phyloP scores from a whole-genome alignment of 1,140 invertebrate species.

The Tribolium madens region DNA sequence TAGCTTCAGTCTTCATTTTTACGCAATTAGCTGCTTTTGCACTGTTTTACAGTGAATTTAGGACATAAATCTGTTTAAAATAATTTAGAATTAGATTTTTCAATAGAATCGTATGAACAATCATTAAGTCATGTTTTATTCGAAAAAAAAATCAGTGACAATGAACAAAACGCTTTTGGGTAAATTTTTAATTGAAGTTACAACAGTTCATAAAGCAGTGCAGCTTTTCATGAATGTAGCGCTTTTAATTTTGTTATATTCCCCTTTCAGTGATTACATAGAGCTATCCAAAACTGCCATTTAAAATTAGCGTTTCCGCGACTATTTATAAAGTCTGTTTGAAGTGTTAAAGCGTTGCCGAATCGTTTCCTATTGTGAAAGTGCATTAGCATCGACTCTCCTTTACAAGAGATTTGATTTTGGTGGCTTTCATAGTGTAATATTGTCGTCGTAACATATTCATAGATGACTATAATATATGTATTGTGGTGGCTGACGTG shows the following conservation, averaged over 20 bases:
- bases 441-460: constrained; percentile 27
- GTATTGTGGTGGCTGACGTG: constrained; percentile 15
- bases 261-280: neutral
- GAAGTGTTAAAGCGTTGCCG: constrained; percentile 3
- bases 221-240: neutral
- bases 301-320: constrained; percentile 14
- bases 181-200: neutral
- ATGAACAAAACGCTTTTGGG: neutral
- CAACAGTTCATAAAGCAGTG: neutral
- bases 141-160: no score
- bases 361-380: constrained; percentile 15
- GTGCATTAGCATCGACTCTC: constrained; percentile 7
- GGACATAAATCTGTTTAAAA: no score
- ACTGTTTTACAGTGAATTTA: no score
- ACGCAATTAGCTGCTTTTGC: no score
- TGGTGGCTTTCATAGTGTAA: neutral
- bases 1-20: no score
- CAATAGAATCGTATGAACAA: no score
- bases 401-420: constrained; percentile 4
- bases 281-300: neutral
- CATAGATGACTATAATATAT: constrained; percentile 4
- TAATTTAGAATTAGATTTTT: no score
- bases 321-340: constrained; percentile 30
- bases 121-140: no score
- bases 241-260: neutral